Conservation (phyloP, 2,797 vertebrate genomes). For the Pempheris klunzingeri region DNA sequence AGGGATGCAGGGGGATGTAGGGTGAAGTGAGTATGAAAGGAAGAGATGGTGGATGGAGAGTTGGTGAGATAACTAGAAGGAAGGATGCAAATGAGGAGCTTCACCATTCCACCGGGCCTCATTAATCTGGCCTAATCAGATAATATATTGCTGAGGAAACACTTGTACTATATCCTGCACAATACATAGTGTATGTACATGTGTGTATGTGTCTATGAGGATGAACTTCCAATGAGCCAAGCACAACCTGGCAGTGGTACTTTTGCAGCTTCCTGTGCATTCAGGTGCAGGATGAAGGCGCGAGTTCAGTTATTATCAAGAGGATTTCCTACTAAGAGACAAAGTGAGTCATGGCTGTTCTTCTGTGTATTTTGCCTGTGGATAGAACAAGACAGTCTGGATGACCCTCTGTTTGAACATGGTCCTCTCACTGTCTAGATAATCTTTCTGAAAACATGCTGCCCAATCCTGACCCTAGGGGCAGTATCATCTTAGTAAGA, state of each 20-base stretch:
- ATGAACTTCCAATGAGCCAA: constrained; percentile 45
- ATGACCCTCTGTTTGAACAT: constrained; percentile 63
- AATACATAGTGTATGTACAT: constrained; percentile 23
- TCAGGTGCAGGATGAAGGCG: constrained; percentile 38
- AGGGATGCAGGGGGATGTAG: constrained; percentile 35
- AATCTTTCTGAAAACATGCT: constrained; percentile 68
- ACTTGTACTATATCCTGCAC: constrained; percentile 69
- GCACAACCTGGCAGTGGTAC: constrained; percentile 17
- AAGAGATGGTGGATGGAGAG: constrained; percentile 58
- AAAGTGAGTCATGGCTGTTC: constrained; percentile 49
- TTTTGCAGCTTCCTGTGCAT: constrained; percentile 55
- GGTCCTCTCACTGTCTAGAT: constrained; percentile 53
- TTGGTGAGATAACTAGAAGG: constrained; percentile 58
- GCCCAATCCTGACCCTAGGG: constrained; percentile 50
- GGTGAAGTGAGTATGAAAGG: constrained; percentile 45
- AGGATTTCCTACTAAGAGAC: constrained; percentile 45
- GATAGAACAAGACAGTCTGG: constrained; percentile 58
- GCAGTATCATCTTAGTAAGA: constrained; percentile 28
- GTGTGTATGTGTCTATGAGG: constrained; percentile 19
- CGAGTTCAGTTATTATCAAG: constrained; percentile 38
- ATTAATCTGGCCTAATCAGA: constrained; percentile 81
- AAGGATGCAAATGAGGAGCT: constrained; percentile 64
- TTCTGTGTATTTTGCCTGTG: constrained; percentile 52
- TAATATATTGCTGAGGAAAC: constrained; percentile 75
- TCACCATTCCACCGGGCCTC: constrained; percentile 73